Conservation (phyloP, 2,797 vertebrate genomes). For the Hafferia zeledoni region DNA sequence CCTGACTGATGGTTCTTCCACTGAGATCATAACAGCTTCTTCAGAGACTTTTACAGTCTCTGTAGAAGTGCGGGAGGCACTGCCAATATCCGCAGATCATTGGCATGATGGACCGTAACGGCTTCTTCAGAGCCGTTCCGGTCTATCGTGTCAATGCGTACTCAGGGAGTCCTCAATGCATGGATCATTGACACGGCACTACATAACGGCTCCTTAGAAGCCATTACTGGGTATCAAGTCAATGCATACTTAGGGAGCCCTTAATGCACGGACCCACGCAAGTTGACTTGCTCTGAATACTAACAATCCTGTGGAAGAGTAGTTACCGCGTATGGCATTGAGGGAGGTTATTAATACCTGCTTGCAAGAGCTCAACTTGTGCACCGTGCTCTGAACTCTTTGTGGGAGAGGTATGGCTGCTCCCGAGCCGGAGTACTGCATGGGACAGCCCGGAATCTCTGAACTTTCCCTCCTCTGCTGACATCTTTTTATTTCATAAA, state of each 20-base stretch:
- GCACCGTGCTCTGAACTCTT: rapidly evolving
- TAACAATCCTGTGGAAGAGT: conserved; percentile 78
- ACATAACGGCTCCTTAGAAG: conserved; percentile 84
- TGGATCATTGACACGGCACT: conserved; percentile 83
- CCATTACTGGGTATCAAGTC: conserved; percentile 84
- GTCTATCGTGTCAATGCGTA: conserved; percentile 82
- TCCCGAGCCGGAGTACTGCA: background rate
- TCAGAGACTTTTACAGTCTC: conserved; percentile 73
- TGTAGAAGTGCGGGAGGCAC: conserved; percentile 72
- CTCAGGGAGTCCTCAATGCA: conserved; percentile 81
- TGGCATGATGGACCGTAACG: conserved; percentile 81
- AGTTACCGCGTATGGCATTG: conserved; percentile 63
- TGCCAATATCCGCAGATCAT: conserved; percentile 83
- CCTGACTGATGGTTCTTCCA: conserved; percentile 49
- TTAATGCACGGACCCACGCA: conserved; percentile 76
- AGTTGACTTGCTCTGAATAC: conserved; percentile 79
- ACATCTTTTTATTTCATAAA: conserved; percentile 27
- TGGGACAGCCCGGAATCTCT: background rate
- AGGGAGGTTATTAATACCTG: background rate
- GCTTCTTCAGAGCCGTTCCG: conserved; percentile 81
- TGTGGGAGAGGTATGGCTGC: background rate
- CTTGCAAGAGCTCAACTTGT: background rate
- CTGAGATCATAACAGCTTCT: conserved; percentile 64
- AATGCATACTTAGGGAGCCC: conserved; percentile 83
- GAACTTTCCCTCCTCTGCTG: background rate